Base-by-base conservation (phyloP, 2,797 vertebrate genomes). In the Phaenicophaeus curvirostris region DNA sequence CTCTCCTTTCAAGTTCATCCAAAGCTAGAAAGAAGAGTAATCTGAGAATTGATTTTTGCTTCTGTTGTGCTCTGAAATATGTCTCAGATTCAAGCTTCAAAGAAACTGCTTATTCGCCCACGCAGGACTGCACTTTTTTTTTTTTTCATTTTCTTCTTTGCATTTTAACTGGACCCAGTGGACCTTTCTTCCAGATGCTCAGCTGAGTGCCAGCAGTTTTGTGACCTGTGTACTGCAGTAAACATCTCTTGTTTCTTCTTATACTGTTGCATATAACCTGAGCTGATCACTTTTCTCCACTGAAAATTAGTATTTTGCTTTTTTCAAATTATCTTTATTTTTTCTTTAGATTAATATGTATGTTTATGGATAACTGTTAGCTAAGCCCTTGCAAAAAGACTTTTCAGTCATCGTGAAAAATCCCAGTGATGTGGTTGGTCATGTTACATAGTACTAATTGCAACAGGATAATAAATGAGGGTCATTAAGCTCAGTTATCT, bases 31-130 rank as follows among this genome's bases (percentile, higher is more conserved):
- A 85, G 55, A 68, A 80, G 42, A 90, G 73, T 81, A 83, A 74
- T 44, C 30, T 85, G 75, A 83, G 57, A 94, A 95, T 69, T 2
- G 30, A 95, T 78, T 95, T 93, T 92, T 71, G 10, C 67, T 93
- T 92, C 63, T 82, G 44, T 76, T 94, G 71, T 92, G 58, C 37
- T 87, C 74, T 85, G 78, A 93, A 95, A 78, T 85, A 73, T 33
- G 25, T 86, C 65, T 92, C 65, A 83, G 20, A 72, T 80, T 74
- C 9, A 13, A 83, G 44, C 41, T 89, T 87, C 92, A 91, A 75
- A 89, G 78, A 87, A 92, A 58, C 30, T 83, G 23, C 25, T 90
- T 93, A 77, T 85, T 90, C 65, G 87, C 11, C 20, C 54, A 74
- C 46, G 72, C 11, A 80, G 20, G 57, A 71, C 2, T 42, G 23